Conservation (phyloP, 2,113 vertebrate genomes). For the Pygoscelis antarcticus region DNA sequence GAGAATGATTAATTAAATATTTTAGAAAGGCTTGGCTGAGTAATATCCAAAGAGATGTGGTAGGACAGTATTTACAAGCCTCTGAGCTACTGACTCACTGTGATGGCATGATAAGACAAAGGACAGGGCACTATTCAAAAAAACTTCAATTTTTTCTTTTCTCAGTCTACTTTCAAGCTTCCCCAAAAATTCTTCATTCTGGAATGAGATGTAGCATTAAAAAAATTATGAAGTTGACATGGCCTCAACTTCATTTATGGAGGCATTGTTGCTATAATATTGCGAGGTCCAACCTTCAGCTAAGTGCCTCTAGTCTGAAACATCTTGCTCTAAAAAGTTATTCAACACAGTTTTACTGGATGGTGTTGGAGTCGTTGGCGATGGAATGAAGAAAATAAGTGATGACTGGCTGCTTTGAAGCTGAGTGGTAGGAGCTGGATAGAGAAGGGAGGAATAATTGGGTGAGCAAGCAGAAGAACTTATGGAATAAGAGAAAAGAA, state of each 20-base stretch:
- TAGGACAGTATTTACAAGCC: neutral
- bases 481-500: neutral
- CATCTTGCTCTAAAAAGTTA: neutral
- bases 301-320: neutral
- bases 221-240: neutral
- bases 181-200: neutral
- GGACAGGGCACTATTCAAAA: neutral
- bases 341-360: neutral
- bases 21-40: conserved; percentile 21
- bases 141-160: neutral
- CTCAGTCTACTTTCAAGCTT: neutral
- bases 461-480: neutral
- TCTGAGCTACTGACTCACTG: neutral
- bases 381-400: neutral
- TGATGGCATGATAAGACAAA: neutral
- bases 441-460: neutral
- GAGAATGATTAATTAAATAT: conserved; percentile 36
- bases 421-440: neutral
- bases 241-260: neutral
- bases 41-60: neutral
- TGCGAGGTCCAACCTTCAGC: neutral
- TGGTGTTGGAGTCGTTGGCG: neutral
- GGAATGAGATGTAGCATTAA: neutral
- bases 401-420: neutral
- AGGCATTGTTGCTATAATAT: neutral